phyloP scores from a whole-genome alignment of 2,113 vertebrate genomes.

The Lipophrys pholis region DNA sequence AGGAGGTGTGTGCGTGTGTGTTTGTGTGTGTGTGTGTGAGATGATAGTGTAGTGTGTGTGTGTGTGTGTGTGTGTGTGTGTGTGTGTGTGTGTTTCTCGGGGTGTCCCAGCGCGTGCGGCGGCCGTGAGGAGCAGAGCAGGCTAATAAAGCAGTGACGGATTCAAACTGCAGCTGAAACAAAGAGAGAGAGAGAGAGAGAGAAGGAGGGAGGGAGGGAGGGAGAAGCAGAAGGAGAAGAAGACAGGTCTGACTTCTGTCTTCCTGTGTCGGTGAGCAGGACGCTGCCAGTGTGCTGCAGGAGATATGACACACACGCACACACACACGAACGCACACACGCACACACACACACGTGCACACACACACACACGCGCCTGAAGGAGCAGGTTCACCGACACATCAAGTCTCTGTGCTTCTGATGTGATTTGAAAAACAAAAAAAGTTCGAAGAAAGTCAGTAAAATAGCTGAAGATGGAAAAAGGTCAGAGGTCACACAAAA shows the following conservation, averaged over 20 bases:
- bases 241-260: constrained; percentile 53
- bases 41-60: constrained; percentile 27
- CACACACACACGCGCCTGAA: not conserved
- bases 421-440: not conserved
- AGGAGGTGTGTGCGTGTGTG: constrained; percentile 37
- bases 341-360: not conserved
- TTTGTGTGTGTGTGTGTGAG: constrained; percentile 9
- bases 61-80: constrained; percentile 14
- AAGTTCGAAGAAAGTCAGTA: not conserved
- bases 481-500: constrained; percentile 35
- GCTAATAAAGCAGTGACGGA: constrained; percentile 35
- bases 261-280: constrained; percentile 22
- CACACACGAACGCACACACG: not conserved
- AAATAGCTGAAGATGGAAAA: not conserved
- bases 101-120: not conserved
- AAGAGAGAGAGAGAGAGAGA: constrained; percentile 22
- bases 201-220: constrained; percentile 6
- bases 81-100: constrained; percentile 4
- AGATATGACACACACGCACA: too few relatives aligned
- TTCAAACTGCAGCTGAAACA: constrained; percentile 42
- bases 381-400: too few relatives aligned
- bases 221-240: constrained; percentile 17
- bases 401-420: too few relatives aligned
- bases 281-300: constrained; percentile 36
- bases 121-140: constrained; percentile 41